These are phyloP conservation scores for Musca vetustissima DNA, from an alignment of 1,140 invertebrate genomes.

Conservation along the genomic window DNA sequence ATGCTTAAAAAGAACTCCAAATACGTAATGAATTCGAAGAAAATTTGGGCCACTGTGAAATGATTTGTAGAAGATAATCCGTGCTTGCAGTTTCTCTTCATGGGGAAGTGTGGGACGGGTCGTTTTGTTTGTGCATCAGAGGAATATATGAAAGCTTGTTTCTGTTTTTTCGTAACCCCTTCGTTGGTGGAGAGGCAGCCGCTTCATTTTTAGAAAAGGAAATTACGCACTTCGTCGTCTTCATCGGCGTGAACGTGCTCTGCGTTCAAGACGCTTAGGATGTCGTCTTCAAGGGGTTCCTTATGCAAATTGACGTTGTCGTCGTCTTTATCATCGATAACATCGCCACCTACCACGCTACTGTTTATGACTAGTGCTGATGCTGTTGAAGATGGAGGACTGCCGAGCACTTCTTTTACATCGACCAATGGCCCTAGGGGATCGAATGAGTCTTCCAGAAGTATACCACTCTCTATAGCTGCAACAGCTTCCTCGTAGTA, in stretches of 20 bases:
- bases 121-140: no score
- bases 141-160: no score
- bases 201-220: constrained; percentile 24
- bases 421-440: constrained; percentile 36
- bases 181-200: no score
- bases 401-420: constrained; percentile 30
- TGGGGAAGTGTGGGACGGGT: no score
- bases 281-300: constrained; percentile 9
- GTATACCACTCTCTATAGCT: constrained; percentile 52
- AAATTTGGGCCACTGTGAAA: no score
- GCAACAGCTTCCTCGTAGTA: constrained; percentile 56
- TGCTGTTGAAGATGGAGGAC: not conserved
- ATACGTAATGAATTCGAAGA: no score
- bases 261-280: constrained; percentile 17
- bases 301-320: not conserved
- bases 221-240: constrained; percentile 21
- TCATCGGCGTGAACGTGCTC: constrained; percentile 27
- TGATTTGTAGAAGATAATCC: no score
- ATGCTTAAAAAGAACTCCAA: no score
- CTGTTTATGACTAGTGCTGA: not conserved
- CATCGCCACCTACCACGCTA: not conserved
- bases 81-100: no score
- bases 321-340: not conserved
- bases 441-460: constrained; percentile 51
- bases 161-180: no score